Conservation (phyloP, 1,140 invertebrate species). For the Eupristina koningsbergeri region DNA sequence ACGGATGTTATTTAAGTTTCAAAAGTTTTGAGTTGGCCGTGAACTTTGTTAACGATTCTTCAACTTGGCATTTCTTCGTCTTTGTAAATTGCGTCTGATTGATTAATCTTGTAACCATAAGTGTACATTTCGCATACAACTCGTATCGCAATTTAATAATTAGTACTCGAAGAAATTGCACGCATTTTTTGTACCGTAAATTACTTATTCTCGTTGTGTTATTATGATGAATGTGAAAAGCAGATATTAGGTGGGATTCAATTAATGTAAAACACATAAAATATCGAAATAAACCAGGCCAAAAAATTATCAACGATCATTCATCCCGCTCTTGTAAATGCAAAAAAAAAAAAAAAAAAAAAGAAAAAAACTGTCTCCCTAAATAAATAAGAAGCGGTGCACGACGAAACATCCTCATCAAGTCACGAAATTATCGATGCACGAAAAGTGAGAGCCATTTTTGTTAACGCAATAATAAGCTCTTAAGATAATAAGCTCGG, state of each 20-base stretch:
- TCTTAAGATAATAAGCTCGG: conserved; percentile 39
- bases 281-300: background rate
- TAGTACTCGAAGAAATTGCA: too few species aligned
- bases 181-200: background rate
- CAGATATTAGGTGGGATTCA: background rate
- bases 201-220: background rate
- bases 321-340: background rate
- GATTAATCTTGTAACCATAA: background rate
- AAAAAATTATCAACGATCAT: background rate
- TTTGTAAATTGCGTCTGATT: background rate
- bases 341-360: too few species aligned
- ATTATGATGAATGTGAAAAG: background rate
- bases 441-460: conserved; percentile 1
- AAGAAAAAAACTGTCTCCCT: too few species aligned
- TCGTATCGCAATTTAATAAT: too few species aligned
- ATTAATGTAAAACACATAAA: too few species aligned
- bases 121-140: too few species aligned
- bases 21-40: background rate
- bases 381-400: background rate
- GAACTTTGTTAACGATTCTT: too few species aligned
- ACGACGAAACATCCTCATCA: background rate
- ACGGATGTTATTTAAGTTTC: background rate
- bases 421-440: background rate
- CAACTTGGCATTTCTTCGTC: background rate
- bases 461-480: conserved; percentile 29